Evolutionary conservation across 2,797 vertebrate genomes (phyloP), one percentile per base, ranked within the genome.

Genomic region (Catamblyrhynchus diadema): DNA sequence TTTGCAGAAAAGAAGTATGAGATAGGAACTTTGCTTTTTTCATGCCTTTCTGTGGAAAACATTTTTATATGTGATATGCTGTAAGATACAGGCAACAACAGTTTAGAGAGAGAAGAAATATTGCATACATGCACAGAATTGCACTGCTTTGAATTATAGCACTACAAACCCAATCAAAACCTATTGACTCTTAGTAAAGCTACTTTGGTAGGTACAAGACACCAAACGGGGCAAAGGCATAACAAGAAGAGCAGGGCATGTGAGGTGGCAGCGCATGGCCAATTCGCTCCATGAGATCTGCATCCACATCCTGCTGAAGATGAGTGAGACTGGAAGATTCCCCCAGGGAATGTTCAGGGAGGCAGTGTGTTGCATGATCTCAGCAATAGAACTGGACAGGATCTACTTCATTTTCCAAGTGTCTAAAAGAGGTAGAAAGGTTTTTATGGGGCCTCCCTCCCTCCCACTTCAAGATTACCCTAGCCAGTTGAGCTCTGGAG

Each of bases 221-320:
- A 48, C 20, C 2, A 7, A 82, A 50, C 2, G 3, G 9, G 39
- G 32, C 23, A 78, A 87, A 82, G 18, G 47, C 33, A 7, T 24
- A n/a, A 48, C 12, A 33, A 50, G 67, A 77, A 73, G 41, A n/a
- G 9, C 32, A 64, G 11, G 45, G 15, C 11, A 18, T 28, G 25
- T 12, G 39, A 77, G 64, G 62, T 51, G 35, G 33, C 71, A 81
- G 14, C 53, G 39, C 13, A 5, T 27, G 2, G 2, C 30, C 14
- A 32, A 9, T 61, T 88, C 0, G 0, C 15, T 74, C 53, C 9
- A 2, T 0, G 1, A 45, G 32, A 37, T 67, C 35, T 48, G 28
- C 3, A 3, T 20, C 41, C 25, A 8, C 0, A 0, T 59, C 59
- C 35, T 13, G 6, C 69, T 8, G 2, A 62, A 71, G 0, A 0